phyloP scores from a whole-genome alignment of 2,888 invertebrate species.

The Tenthredo notha region DNA sequence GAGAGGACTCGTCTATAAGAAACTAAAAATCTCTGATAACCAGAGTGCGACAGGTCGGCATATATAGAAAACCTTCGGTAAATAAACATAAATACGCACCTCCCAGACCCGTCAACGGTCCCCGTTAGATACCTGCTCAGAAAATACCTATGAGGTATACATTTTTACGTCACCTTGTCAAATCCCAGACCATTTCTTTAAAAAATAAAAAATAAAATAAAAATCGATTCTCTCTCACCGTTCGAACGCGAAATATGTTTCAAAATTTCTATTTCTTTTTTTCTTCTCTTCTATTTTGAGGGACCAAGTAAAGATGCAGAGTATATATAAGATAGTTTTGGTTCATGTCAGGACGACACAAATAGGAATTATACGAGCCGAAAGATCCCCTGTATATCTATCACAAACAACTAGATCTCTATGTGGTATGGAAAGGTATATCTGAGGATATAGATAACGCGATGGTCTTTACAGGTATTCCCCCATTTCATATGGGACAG shows the following conservation, averaged over 20 bases:
- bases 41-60: slow-evolving; percentile 42
- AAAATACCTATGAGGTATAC: not conserved
- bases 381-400: slow-evolving; percentile 15
- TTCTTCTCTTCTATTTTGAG: too few species aligned
- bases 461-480: slow-evolving; percentile 24
- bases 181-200: too few species aligned
- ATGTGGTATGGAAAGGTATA: not conserved
- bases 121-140: slow-evolving; percentile 1
- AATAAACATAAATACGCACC: slow-evolving; percentile 38
- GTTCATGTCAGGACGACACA: not conserved
- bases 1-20: not conserved
- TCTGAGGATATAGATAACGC: not conserved
- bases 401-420: slow-evolving; percentile 21
- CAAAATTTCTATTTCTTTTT: too few species aligned
- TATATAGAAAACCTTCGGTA: slow-evolving; percentile 31
- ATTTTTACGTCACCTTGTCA: too few species aligned
- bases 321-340: not conserved
- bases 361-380: not conserved
- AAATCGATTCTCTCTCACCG: too few species aligned
- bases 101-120: not conserved
- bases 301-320: not conserved
- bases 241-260: too few species aligned
- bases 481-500: not conserved
- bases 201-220: too few species aligned
- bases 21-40: slow-evolving; percentile 18